Base-by-base conservation (phyloP, 2,113 vertebrate species). In the Stigmatopora argus region DNA sequence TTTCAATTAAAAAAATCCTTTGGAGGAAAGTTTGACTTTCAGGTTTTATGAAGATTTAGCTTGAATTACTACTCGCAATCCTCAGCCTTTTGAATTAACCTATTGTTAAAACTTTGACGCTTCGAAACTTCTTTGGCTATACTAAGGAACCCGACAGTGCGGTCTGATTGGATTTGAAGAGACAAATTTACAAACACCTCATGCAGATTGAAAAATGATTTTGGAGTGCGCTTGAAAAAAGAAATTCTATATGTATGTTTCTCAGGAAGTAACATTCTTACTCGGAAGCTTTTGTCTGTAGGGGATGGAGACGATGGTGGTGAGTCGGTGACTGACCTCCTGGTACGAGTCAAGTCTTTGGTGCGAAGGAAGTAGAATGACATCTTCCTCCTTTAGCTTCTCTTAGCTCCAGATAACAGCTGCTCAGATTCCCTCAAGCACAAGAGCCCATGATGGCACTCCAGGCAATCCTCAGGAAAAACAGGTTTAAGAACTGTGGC, bases 221-320 rank as follows among this genome's bases (percentile, higher is more conserved):
- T 18, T 21, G 17, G n/a, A 55, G 15, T 45, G 26, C 9, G 45
- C 13, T 10, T 34, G 23, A 49, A 17, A 8, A 35, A 11, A 64
- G 9, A n/a, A 64, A 49, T n/a, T 12, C n/a, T 23, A n/a, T 21
- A 9, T 13, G 15, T 35, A 34, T n/a, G 12, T 44, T 48, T 34
- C 46, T 48, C 44, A 49, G 26, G 47, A 64, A 49, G 62, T 21
- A 64, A 71, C 26, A 47, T 15, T 46, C 95, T 98, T 97, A 98
- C 96, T 94, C 93, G 92, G 89, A 93, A 91, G 0, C 92, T 94
- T 94, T 94, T 98, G 88, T 93, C 92, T 49, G 92, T 93, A 56
- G 90, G 92, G 81, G 96, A 95, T 66, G 95, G 94, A 79, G 94
- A 95, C 49, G 94, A 92, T 0, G 96, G 94, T 51, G 96, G 94